A percentile compares a stretch with the other conserved stretches of the same genome.
Evolutionary conservation across 2,113 vertebrate genomes (phyloP).

Genomic region (Kryptolebias marmoratus): DNA sequence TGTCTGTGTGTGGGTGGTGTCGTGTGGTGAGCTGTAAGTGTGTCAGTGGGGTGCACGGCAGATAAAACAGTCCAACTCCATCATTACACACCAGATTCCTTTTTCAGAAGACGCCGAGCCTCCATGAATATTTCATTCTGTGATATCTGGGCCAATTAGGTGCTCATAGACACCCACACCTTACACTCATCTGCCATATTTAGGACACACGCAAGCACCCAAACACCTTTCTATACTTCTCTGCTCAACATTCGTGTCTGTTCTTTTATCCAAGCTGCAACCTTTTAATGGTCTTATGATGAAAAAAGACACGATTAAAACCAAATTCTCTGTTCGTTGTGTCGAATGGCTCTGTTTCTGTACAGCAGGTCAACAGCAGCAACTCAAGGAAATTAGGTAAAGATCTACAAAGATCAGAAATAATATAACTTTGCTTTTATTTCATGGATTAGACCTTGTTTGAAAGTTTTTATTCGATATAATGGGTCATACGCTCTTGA

Average conservation of each 20-base stretch:
- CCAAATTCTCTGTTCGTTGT: neutral
- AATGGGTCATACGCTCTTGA: too few species aligned
- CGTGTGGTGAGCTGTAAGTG: conserved; percentile 58
- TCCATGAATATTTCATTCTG: conserved; percentile 79
- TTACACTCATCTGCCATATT: conserved; percentile 61
- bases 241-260: conserved; percentile 11
- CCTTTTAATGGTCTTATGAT: conserved; percentile 4
- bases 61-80: conserved; percentile 76
- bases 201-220: conserved; percentile 41
- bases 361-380: conserved; percentile 2
- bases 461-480: conserved; percentile 2
- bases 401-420: neutral
- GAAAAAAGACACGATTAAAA: conserved; percentile 2
- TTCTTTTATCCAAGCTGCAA: conserved; percentile 30
- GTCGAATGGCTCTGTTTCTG: conserved; percentile 3
- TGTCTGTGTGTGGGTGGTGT: conserved; percentile 34
- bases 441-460: neutral
- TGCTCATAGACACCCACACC: conserved; percentile 69
- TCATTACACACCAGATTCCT: conserved; percentile 75
- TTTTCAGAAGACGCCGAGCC: conserved; percentile 51
- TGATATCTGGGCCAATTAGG: conserved; percentile 82
- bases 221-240: conserved; percentile 3
- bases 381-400: neutral
- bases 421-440: neutral
- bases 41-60: conserved; percentile 69